Evolutionary conservation across 2,888 invertebrate genomes (phyloP).

Genomic region (Nymphalis polychloros): DNA sequence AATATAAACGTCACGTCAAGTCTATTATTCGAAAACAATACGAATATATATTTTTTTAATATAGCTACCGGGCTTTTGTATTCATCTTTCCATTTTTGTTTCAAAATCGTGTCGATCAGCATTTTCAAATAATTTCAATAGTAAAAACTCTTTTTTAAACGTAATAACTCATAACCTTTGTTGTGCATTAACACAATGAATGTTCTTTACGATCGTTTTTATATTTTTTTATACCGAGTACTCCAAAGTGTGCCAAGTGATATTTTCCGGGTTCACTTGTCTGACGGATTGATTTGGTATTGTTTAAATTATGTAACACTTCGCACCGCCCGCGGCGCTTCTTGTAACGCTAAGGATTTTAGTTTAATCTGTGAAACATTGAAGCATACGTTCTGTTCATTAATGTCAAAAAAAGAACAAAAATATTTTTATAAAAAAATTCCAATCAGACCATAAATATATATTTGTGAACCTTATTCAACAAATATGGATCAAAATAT

Average conservation of each 20-base stretch:
- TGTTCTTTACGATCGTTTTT: conserved; percentile 24
- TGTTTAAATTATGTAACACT: conserved; percentile 21
- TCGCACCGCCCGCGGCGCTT: not conserved
- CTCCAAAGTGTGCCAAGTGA: conserved; percentile 39
- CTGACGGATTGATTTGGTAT: conserved; percentile 32
- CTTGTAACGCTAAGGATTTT: not conserved
- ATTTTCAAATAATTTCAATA: not conserved
- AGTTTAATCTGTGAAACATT: not conserved
- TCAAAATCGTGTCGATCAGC: no score
- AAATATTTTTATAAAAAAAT: no score
- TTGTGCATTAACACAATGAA: conserved; percentile 19
- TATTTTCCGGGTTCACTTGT: conserved; percentile 41
- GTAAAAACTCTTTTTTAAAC: not conserved
- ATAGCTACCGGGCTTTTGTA: no score
- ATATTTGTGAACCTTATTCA: no score
- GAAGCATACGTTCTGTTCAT: no score
- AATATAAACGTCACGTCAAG: no score
- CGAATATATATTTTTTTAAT: no score
- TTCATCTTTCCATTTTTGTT: no score
- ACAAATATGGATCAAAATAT: no score
- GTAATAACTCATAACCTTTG: conserved; percentile 8
- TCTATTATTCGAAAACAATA: no score
- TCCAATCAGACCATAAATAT: no score
- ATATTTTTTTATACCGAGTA: conserved; percentile 9
- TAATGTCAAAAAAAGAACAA: no score